phyloP scores from a whole-genome alignment of 2,113 vertebrate species.

The Sardina pilchardus region DNA sequence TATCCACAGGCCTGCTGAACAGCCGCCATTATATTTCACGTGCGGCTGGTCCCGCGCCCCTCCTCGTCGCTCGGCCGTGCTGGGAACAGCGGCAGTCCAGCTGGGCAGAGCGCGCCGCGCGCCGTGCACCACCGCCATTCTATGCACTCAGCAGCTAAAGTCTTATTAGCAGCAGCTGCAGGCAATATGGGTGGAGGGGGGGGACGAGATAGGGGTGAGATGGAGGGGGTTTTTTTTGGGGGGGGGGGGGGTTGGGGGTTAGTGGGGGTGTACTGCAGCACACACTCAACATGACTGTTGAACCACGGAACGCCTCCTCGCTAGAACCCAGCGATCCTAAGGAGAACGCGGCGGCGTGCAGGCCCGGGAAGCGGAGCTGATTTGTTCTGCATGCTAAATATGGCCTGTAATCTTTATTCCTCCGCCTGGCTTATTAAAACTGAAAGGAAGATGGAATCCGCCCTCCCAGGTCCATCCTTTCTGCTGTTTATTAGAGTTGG shows the following conservation, averaged over 20 bases:
- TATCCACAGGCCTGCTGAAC: conserved; percentile 48
- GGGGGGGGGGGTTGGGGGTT: background rate
- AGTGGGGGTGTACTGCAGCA: background rate
- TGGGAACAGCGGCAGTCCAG: conserved; percentile 47
- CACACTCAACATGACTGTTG: conserved; percentile 51
- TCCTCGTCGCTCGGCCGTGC: conserved; percentile 21
- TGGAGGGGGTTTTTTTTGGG: conserved; percentile 4
- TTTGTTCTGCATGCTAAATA: conserved; percentile 76
- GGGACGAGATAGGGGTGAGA: background rate
- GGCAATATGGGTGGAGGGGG: conserved; percentile 54
- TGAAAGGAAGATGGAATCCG: conserved; percentile 72
- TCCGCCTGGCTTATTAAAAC: conserved; percentile 72
- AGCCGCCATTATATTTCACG: conserved; percentile 39
- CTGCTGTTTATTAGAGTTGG: conserved; percentile 70
- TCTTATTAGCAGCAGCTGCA: conserved; percentile 67
- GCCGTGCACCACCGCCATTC: conserved; percentile 49
- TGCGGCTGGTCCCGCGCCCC: conserved; percentile 33
- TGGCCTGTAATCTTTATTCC: conserved; percentile 70
- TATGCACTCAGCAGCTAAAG: conserved; percentile 46
- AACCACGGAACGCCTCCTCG: conserved; percentile 60
- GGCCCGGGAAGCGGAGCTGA: conserved; percentile 53
- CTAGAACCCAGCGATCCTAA: conserved; percentile 63
- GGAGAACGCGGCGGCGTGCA: conserved; percentile 65
- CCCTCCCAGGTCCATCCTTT: conserved; percentile 66
- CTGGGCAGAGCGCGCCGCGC: conserved; percentile 42